phyloP scores from a whole-genome alignment of 2,888 invertebrate genomes.

The Autographa pulchrina region DNA sequence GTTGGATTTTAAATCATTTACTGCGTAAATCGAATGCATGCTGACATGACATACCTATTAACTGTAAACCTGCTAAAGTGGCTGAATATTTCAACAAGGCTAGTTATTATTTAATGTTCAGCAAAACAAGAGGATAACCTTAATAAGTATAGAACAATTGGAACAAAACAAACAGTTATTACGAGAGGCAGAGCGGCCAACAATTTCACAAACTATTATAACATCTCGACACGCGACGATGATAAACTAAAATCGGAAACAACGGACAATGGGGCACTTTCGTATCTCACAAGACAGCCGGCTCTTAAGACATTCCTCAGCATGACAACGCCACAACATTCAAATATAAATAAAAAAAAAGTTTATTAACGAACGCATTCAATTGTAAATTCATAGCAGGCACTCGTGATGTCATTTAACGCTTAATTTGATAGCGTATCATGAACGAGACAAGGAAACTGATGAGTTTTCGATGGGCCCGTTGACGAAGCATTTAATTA shows the following conservation, averaged over 20 bases:
- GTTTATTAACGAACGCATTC: constrained; percentile 82
- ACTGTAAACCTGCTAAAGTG: constrained; percentile 44
- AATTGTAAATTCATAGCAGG: constrained; percentile 78
- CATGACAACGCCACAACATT: constrained; percentile 66
- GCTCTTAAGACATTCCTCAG: constrained; percentile 75
- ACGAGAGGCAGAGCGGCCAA: constrained; percentile 38
- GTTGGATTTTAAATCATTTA: constrained; percentile 69
- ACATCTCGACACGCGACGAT: constrained; percentile 64
- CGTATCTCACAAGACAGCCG: constrained; percentile 68
- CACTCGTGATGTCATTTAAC: constrained; percentile 78
- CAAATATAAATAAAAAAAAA: constrained; percentile 72
- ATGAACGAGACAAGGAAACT: constrained; percentile 65
- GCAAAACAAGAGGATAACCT: constrained; percentile 1
- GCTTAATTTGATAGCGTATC: constrained; percentile 75
- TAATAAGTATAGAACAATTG: constrained; percentile 18
- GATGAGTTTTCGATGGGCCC: constrained; percentile 60
- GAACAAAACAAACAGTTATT: constrained; percentile 42
- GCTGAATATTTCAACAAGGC: constrained; percentile 29
- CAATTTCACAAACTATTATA: constrained; percentile 58
- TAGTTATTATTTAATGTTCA: constrained; percentile 15
- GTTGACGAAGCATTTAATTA: constrained; percentile 61
- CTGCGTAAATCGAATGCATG: constrained; percentile 29
- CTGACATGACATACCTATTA: constrained; percentile 11
- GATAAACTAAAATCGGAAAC: constrained; percentile 76
- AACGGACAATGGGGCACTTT: constrained; percentile 78